Percentiles rank a stretch among this genome's conserved stretches.
phyloP scores from a whole-genome alignment of 92 coral and sea anemone species.

The Porites cylindrica region DNA sequence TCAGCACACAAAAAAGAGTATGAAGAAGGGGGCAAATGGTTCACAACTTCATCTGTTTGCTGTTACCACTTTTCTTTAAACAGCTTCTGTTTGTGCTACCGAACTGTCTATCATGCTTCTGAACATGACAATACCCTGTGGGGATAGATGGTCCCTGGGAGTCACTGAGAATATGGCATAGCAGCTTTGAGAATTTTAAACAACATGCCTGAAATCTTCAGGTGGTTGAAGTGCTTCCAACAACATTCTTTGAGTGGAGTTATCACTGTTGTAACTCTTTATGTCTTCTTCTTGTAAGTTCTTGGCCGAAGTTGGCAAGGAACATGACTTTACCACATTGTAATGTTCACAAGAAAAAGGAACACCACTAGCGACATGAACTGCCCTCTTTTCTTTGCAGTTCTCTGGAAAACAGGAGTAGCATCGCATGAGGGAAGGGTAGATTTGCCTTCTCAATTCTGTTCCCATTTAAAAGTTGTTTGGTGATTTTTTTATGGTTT shows the following conservation, averaged over 20 bases:
- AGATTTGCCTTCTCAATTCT: no score
- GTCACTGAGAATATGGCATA: neutral
- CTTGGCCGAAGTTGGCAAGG: neutral
- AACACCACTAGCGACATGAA: neutral
- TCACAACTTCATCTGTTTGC: neutral
- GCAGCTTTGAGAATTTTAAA: neutral
- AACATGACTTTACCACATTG: neutral
- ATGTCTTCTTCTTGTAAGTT: neutral
- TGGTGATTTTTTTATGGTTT: no score
- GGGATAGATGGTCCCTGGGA: slow-evolving; percentile 14
- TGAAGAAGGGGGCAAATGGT: neutral
- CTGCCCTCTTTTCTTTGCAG: neutral
- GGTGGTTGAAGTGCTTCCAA: neutral
- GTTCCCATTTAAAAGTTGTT: no score
- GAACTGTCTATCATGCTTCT: neutral
- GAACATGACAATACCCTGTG: slow-evolving; percentile 7
- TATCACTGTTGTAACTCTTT: neutral
- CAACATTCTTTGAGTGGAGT: neutral
- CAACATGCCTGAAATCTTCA: neutral
- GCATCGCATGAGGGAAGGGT: no score
- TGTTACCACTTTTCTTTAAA: neutral
- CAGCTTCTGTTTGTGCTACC: neutral
- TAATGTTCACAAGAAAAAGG: neutral
- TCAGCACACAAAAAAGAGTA: neutral
- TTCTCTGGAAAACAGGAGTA: neutral